Evolutionary conservation across 2,888 invertebrate genomes (phyloP).

Genomic region (Julus scanicus): DNA sequence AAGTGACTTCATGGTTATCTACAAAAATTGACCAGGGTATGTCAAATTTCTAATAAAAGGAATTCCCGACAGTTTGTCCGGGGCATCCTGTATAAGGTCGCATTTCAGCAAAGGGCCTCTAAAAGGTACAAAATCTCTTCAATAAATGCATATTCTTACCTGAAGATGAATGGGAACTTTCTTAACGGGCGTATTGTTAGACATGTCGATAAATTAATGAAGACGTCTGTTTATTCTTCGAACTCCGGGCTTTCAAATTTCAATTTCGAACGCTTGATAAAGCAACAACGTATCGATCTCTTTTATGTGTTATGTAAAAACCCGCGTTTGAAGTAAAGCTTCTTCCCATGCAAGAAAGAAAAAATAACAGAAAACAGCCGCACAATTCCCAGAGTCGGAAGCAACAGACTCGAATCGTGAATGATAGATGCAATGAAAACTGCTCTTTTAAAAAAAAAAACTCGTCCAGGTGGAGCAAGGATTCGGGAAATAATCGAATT

Average conservation of each 20-base stretch:
- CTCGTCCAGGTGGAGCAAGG: neutral
- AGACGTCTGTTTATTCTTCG: neutral
- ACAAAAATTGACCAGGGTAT: no score
- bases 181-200: constrained; percentile 81
- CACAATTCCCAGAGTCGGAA: neutral
- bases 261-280: neutral
- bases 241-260: neutral
- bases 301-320: no score
- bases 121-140: no score
- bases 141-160: constrained; percentile 55
- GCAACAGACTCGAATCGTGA: neutral
- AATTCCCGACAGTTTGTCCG: no score
- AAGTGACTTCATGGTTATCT: no score
- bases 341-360: no score
- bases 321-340: neutral
- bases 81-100: no score
- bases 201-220: constrained; percentile 52
- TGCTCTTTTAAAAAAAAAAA: neutral
- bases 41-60: no score
- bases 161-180: constrained; percentile 88
- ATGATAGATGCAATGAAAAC: neutral
- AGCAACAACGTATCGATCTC: neutral
- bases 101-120: no score
- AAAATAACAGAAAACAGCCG: neutral
- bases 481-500: neutral